phyloP scores from a whole-genome alignment of 1,140 invertebrate genomes.

The Pseudachorutes palmiensis region DNA sequence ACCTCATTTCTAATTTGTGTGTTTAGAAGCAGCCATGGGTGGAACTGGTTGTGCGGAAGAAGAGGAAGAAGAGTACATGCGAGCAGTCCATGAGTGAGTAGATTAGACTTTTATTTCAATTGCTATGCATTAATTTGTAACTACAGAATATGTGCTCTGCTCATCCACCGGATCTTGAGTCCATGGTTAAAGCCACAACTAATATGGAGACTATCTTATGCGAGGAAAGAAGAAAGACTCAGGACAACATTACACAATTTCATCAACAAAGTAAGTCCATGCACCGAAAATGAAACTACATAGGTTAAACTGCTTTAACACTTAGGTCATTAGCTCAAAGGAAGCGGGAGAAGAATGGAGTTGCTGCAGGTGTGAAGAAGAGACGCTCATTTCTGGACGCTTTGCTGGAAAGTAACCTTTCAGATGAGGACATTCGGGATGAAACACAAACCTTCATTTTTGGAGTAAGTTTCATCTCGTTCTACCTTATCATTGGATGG shows the following conservation, averaged over 20 bases:
- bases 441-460: constrained; percentile 72
- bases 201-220: constrained; percentile 46
- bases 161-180: constrained; percentile 42
- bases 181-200: constrained; percentile 48
- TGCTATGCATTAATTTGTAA: constrained; percentile 24
- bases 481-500: constrained; percentile 1
- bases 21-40: constrained; percentile 55
- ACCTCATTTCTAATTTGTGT: not conserved
- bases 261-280: constrained; percentile 28
- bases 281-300: too few relatives aligned
- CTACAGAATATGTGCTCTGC: constrained; percentile 29
- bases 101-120: constrained; percentile 1
- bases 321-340: constrained; percentile 38
- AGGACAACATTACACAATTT: constrained; percentile 20
- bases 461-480: constrained; percentile 39
- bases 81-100: constrained; percentile 44
- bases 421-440: constrained; percentile 61
- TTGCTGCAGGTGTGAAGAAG: too few relatives aligned
- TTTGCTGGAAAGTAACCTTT: constrained; percentile 55
- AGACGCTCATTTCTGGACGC: constrained; percentile 71
- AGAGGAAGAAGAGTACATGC: constrained; percentile 50
- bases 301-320: too few relatives aligned
- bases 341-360: constrained; percentile 52
- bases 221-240: constrained; percentile 30
- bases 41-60: constrained; percentile 48